A percentile compares a stretch with the other conserved stretches of the same genome.
Evolutionary conservation across 2,888 invertebrate genomes (phyloP).

Genomic region (Tromatobia lineatoria): DNA sequence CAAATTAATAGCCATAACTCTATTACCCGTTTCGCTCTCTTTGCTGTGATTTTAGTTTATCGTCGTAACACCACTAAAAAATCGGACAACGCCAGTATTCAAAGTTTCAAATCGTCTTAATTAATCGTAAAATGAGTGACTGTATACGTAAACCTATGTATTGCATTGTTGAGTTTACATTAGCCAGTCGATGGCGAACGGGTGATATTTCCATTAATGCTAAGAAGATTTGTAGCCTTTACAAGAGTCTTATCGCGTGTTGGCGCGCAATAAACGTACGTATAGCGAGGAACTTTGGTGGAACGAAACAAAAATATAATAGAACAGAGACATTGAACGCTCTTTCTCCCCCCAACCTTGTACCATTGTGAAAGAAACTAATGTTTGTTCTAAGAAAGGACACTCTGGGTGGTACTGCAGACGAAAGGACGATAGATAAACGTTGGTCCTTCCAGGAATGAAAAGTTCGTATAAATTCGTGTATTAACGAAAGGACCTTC

Average conservation of each 20-base stretch:
- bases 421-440: constrained; percentile 38
- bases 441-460: constrained; percentile 68
- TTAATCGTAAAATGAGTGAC: constrained; percentile 57
- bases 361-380: constrained; percentile 21
- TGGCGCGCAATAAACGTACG: constrained; percentile 59
- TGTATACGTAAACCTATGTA: constrained; percentile 69
- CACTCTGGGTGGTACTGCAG: constrained; percentile 44
- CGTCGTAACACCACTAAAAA: too few relatives aligned
- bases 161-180: constrained; percentile 70
- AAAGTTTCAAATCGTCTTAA: constrained; percentile 11
- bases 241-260: constrained; percentile 48
- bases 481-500: constrained; percentile 43
- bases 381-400: constrained; percentile 32
- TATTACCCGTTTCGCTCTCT: too few relatives aligned
- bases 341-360: constrained; percentile 1
- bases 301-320: constrained; percentile 54
- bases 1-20: too few relatives aligned
- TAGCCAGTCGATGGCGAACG: constrained; percentile 45
- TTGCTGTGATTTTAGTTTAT: too few relatives aligned
- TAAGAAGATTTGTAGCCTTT: constrained; percentile 61
- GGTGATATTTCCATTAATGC: constrained; percentile 46
- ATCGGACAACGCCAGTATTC: not conserved
- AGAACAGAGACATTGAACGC: constrained; percentile 23
- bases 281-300: constrained; percentile 72
- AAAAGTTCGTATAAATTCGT: constrained; percentile 60